Conservation (phyloP, 1,140 invertebrate species). For the Lucilia cuprina region DNA sequence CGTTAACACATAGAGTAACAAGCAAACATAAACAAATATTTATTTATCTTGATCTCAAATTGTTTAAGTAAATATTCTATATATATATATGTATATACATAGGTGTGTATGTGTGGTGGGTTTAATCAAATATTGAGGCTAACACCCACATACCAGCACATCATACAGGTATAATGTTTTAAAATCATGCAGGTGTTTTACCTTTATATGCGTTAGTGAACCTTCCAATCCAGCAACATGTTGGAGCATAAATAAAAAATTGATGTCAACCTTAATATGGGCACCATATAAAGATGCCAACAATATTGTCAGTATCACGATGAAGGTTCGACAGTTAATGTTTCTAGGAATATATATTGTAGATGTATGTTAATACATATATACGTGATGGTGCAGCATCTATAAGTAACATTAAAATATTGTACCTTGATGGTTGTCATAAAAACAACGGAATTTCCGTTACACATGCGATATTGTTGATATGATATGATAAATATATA, state of each 20-base stretch:
- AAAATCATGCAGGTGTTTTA: too few relatives aligned
- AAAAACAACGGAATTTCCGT: not conserved
- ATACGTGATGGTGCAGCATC: too few relatives aligned
- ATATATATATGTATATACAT: too few relatives aligned
- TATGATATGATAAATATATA: not conserved
- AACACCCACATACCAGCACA: not conserved
- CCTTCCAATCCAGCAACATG: not conserved
- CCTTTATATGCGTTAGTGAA: not conserved
- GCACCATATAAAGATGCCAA: not conserved
- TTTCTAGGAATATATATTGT: too few relatives aligned
- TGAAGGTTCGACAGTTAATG: not conserved
- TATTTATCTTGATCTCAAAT: too few relatives aligned
- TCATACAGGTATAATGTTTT: not conserved
- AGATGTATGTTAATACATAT: too few relatives aligned
- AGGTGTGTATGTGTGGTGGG: not conserved
- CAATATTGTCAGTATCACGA: not conserved
- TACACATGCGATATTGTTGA: not conserved
- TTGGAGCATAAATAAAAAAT: not conserved
- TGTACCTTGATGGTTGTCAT: not conserved
- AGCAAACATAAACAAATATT: too few relatives aligned
- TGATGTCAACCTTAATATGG: not conserved
- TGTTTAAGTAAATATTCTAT: too few relatives aligned
- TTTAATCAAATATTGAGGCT: slow-evolving; percentile 2
- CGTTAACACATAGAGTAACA: not conserved
- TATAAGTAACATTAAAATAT: not conserved